These are phyloP conservation scores for Colostygia pectinataria DNA, from an alignment of 2,888 invertebrate genomes.

Conservation along the genomic window DNA sequence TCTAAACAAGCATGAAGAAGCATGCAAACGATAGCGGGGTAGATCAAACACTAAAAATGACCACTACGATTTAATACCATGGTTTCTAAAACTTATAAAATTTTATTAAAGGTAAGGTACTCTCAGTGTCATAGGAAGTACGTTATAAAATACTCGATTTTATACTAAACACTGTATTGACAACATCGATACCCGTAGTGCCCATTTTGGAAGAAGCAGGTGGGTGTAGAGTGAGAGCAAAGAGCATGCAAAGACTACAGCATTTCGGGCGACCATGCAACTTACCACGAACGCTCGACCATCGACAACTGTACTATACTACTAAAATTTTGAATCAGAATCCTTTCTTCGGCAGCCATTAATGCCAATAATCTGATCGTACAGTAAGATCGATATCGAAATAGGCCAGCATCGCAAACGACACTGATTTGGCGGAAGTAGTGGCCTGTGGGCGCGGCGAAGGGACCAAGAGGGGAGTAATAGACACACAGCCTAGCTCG, in stretches of 20 bases:
- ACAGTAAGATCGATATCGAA: slow-evolving; percentile 76
- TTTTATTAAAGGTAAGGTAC: slow-evolving; percentile 9
- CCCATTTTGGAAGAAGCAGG: slow-evolving; percentile 60
- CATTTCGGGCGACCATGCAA: slow-evolving; percentile 69
- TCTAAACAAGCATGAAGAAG: slow-evolving; percentile 52
- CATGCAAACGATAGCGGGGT: slow-evolving; percentile 48
- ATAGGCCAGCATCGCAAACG: slow-evolving; percentile 78
- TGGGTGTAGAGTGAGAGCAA: slow-evolving; percentile 47
- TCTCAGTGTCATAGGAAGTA: slow-evolving; percentile 9
- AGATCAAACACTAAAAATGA: slow-evolving; percentile 49
- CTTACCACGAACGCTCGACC: slow-evolving; percentile 77
- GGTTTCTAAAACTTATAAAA: slow-evolving; percentile 4
- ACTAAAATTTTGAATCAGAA: slow-evolving; percentile 71
- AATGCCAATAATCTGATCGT: slow-evolving; percentile 69
- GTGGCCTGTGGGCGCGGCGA: slow-evolving; percentile 51
- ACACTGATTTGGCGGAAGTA: slow-evolving; percentile 67
- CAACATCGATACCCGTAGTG: slow-evolving; percentile 40
- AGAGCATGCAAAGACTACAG: slow-evolving; percentile 49
- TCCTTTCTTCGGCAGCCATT: slow-evolving; percentile 81
- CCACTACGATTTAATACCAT: slow-evolving; percentile 39
- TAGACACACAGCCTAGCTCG: slow-evolving; percentile 37
- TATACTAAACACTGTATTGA: neutral
- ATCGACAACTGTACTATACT: slow-evolving; percentile 79
- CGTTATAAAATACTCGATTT: neutral
- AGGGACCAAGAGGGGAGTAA: slow-evolving; percentile 39